These are phyloP conservation scores for Cyanoliseus patagonus DNA, from an alignment of 2,113 vertebrate genomes.

Conservation along the genomic window DNA sequence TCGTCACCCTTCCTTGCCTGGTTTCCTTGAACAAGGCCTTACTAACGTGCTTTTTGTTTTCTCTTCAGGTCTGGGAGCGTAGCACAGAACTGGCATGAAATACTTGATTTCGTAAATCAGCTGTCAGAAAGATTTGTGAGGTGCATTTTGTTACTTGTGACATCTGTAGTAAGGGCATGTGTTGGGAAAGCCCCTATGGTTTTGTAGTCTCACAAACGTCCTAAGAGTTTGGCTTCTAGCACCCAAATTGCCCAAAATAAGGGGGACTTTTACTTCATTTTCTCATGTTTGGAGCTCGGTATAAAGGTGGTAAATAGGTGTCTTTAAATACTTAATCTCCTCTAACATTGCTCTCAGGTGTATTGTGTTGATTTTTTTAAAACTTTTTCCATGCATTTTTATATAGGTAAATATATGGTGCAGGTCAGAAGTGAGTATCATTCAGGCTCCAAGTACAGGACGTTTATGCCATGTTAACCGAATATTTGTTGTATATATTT, in stretches of 20 bases:
- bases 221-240: background rate
- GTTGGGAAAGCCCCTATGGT: background rate
- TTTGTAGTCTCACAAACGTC: background rate
- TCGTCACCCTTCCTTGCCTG: background rate
- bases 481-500: slow-evolving; percentile 7
- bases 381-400: background rate
- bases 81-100: slow-evolving; percentile 83
- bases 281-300: background rate
- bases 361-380: background rate
- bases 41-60: background rate
- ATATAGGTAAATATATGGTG: background rate
- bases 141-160: slow-evolving; percentile 66
- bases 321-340: background rate
- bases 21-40: background rate
- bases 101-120: slow-evolving; percentile 89
- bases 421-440: background rate
- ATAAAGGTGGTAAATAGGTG: background rate
- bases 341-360: background rate
- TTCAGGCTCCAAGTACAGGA: background rate
- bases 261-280: background rate
- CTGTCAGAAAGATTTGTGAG: slow-evolving; percentile 93
- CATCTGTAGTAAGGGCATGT: background rate
- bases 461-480: background rate
- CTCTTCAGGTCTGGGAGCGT: slow-evolving; percentile 89
- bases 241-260: background rate